phyloP scores from a whole-genome alignment of 2,797 vertebrate genomes.

The Macropus fuliginosus region DNA sequence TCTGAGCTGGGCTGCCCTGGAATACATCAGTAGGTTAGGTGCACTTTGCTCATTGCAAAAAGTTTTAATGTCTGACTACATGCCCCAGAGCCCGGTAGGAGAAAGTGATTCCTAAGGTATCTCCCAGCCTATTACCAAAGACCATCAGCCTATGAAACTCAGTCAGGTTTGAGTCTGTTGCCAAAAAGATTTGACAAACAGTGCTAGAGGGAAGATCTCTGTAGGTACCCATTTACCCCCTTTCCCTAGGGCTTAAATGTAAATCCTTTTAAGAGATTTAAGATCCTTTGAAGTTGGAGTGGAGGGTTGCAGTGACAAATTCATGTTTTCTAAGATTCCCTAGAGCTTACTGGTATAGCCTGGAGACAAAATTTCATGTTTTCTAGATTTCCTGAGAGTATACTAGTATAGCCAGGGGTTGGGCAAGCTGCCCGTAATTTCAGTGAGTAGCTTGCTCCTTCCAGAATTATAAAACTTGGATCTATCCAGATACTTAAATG shows the following conservation, averaged over 20 bases:
- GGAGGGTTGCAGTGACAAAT: constrained; percentile 78
- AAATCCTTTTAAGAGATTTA: constrained; percentile 82
- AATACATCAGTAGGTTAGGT: neutral
- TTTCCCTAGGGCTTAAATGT: constrained; percentile 79
- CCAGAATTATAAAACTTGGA: neutral
- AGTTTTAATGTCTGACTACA: neutral
- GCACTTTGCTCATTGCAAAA: neutral
- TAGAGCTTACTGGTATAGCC: constrained; percentile 59
- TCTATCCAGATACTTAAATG: neutral
- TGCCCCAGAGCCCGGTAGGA: neutral
- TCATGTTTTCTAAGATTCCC: constrained; percentile 62
- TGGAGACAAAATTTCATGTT: neutral
- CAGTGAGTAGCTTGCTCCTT: neutral
- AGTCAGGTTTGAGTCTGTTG: constrained; percentile 70
- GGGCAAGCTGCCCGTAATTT: neutral
- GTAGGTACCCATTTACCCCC: constrained; percentile 78
- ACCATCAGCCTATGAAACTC: constrained; percentile 66
- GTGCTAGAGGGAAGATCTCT: constrained; percentile 75
- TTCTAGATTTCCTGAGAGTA: neutral
- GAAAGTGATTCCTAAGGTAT: neutral
- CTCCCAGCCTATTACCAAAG: neutral
- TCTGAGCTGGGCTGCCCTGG: neutral
- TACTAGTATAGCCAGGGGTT: neutral
- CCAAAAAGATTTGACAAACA: constrained; percentile 68
- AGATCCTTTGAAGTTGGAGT: constrained; percentile 72